Conservation (phyloP, 2,888 invertebrate genomes). For the Merodon equestris region DNA sequence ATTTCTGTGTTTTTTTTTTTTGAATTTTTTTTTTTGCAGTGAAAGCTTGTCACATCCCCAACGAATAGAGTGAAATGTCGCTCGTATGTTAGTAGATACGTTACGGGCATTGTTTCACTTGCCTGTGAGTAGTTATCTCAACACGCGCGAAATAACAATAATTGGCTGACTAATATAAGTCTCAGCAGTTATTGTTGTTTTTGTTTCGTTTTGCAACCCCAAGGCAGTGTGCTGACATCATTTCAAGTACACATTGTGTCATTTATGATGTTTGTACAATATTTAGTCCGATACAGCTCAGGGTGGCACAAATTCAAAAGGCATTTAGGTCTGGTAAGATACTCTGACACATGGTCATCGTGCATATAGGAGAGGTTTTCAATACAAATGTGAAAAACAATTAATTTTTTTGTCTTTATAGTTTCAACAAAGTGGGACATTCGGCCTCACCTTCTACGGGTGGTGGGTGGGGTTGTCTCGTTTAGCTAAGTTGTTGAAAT, state of each 20-base stretch:
- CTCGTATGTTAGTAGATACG: conserved; percentile 11
- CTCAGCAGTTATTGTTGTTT: conserved; percentile 53
- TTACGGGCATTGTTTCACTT: conserved; percentile 56
- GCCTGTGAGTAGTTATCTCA: conserved; percentile 53
- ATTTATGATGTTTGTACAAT: conserved; percentile 54
- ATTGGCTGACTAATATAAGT: conserved; percentile 67
- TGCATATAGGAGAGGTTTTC: too few relatives aligned
- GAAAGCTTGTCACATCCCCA: conserved; percentile 59
- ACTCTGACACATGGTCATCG: not conserved
- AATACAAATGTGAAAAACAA: too few relatives aligned
- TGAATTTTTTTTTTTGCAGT: conserved; percentile 32
- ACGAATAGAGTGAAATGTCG: conserved; percentile 43
- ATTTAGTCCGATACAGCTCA: conserved; percentile 23
- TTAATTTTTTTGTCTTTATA: too few relatives aligned
- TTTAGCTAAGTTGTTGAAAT: too few relatives aligned
- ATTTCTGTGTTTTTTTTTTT: not conserved
- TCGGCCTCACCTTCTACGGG: too few relatives aligned
- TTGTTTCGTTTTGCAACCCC: conserved; percentile 51
- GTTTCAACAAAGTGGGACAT: too few relatives aligned
- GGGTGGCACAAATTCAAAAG: conserved; percentile 1
- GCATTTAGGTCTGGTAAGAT: not conserved
- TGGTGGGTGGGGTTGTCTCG: too few relatives aligned
- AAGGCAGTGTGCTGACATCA: conserved; percentile 65
- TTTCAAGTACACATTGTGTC: conserved; percentile 57
- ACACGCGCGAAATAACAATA: conserved; percentile 66